Base-by-base conservation (phyloP, 2,888 invertebrate species). In the Dendrolimus houi region DNA sequence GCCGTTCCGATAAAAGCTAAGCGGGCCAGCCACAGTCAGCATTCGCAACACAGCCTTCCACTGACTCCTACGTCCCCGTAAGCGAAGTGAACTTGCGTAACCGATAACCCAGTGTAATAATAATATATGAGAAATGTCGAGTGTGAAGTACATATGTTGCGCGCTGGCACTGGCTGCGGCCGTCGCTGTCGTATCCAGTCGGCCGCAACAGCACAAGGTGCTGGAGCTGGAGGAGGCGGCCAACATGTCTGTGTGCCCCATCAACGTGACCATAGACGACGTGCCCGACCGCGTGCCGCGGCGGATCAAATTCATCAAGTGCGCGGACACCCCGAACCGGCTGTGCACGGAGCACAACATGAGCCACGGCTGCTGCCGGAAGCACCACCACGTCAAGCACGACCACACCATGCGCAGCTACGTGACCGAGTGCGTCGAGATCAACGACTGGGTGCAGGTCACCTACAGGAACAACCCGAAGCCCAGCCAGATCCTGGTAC, bases 161-260 rank as follows among this genome's bases (percentile, higher is more conserved):
- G 61, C 59, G 57, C 56, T 64, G 56, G 63, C 63, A 14, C 56
- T 70, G 59, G 57, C 64, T 42, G 67, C 62, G 55, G 58, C 64
- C 59, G 64, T 64, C 55, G 64, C 66, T 42, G 70, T 63, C 59
- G 68, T 67, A 59, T 64, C 71, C 56, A 59, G 66, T 56, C 59
- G 65, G 56, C 64, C 67, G 42, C 62, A 56, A 41, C 55, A 57
- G 52, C 67, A 73, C 56, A 72, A 72, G 9, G 47, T 47, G 47
- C 47, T 47, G 63, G 71, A 75, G 57, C 76, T 88, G 57, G 58
- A 66, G 14, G 75, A 75, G 14, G 82, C 79, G 58, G 67, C 78
- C 57, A 80, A 83, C 75, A 75, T 74, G 58, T 83, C 87, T 53
- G 81, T 85, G 69, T 89, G 89, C 69, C 87, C 89, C 54, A 83